These are phyloP conservation scores for Cheilinus undulatus DNA, from an alignment of 2,113 vertebrate genomes.

Conservation along the genomic window DNA sequence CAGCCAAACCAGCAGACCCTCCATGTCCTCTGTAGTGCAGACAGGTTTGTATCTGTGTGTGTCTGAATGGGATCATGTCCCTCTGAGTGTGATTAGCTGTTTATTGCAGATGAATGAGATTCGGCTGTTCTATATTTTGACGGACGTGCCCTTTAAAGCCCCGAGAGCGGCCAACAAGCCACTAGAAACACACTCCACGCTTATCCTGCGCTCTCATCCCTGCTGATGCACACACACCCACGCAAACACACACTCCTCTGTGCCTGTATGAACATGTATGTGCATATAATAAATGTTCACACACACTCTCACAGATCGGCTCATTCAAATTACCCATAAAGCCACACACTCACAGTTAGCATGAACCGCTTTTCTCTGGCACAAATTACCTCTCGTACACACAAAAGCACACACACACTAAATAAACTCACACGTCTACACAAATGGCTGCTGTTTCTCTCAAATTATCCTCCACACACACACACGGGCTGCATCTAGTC, in stretches of 20 bases:
- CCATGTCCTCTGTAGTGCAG: not conserved
- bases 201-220: conserved; percentile 40
- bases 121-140: conserved; percentile 26
- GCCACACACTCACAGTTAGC: conserved; percentile 18
- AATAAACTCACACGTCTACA: conserved; percentile 23
- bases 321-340: conserved; percentile 46
- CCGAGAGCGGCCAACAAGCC: conserved; percentile 19
- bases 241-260: not conserved
- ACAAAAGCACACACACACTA: conserved; percentile 5
- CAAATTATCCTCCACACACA: conserved; percentile 39
- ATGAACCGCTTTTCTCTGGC: conserved; percentile 37
- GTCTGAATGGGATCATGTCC: conserved; percentile 27
- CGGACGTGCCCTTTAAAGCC: conserved; percentile 65
- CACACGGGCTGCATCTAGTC: conserved; percentile 20
- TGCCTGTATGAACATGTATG: conserved; percentile 10
- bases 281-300: conserved; percentile 40
- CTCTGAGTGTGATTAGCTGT: conserved; percentile 55
- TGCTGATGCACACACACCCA: not conserved
- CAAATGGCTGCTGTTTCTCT: conserved; percentile 27
- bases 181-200: conserved; percentile 62
- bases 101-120: conserved; percentile 53
- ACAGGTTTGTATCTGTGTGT: not conserved
- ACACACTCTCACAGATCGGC: not conserved
- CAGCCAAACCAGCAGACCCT: too few relatives aligned
- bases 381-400: conserved; percentile 39